Evolutionary conservation across 2,113 vertebrate species (phyloP).

Genomic region (Monarcha castaneiventris): DNA sequence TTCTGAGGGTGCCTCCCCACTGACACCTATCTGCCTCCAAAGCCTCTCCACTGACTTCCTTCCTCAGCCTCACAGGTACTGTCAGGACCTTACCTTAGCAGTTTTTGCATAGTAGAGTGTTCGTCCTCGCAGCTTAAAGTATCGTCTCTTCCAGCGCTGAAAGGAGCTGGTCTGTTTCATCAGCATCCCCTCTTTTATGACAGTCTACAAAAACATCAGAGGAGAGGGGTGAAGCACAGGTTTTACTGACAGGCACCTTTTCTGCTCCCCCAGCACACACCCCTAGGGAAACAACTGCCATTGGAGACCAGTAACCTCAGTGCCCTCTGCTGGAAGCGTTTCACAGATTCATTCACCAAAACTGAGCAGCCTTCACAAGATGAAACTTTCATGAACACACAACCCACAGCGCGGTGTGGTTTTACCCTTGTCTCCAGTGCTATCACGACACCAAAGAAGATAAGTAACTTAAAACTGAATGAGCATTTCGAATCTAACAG

Average conservation of each 20-base stretch:
- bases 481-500: background rate
- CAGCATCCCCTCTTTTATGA: slow-evolving; percentile 93
- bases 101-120: slow-evolving; percentile 97
- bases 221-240: background rate
- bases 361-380: background rate
- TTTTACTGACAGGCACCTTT: background rate
- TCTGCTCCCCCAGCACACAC: background rate
- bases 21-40: background rate
- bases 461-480: background rate
- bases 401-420: background rate
- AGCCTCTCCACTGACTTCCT: background rate
- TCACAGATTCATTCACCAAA: background rate
- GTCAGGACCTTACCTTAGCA: slow-evolving; percentile 81
- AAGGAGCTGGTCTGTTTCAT: slow-evolving; percentile 97
- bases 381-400: background rate
- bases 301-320: background rate
- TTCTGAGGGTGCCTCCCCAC: background rate
- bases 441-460: background rate
- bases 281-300: accelerated
- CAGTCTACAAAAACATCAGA: slow-evolving; percentile 77
- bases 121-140: slow-evolving; percentile 93
- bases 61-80: background rate
- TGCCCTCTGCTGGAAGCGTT: slow-evolving; percentile 61
- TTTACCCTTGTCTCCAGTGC: background rate
- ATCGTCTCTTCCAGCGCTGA: slow-evolving; percentile 94